Evolutionary conservation across 2,113 vertebrate species (phyloP).

Genomic region (Eulacestoma nigropectus): DNA sequence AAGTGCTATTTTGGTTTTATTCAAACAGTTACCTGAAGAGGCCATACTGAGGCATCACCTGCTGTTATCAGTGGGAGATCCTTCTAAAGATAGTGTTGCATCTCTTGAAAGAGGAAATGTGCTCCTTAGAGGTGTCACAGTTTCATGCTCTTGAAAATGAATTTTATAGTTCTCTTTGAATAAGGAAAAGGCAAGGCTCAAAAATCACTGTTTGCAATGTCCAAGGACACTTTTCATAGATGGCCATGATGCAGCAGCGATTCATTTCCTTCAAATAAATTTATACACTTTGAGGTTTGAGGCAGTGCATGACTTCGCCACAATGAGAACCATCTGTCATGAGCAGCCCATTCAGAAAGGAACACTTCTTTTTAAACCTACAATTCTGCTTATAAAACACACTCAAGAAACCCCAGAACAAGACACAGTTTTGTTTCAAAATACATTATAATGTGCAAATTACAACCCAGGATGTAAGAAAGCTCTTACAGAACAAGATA

Average conservation of each 20-base stretch:
- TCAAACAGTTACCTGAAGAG: background rate
- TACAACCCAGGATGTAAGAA: background rate
- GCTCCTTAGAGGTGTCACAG: background rate
- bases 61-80: background rate
- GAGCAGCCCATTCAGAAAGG: background rate
- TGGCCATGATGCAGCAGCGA: background rate
- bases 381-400: slow-evolving; percentile 18
- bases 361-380: background rate
- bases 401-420: slow-evolving; percentile 4
- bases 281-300: slow-evolving; percentile 33
- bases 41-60: background rate
- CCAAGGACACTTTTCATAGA: background rate
- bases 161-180: background rate
- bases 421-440: slow-evolving; percentile 11
- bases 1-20: background rate
- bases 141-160: background rate
- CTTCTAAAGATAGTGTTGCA: background rate
- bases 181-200: background rate
- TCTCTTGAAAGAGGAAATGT: background rate
- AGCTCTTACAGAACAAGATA: background rate
- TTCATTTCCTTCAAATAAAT: background rate
- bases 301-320: background rate
- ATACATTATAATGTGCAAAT: slow-evolving; percentile 36
- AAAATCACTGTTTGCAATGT: background rate
- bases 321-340: slow-evolving; percentile 39